Evolutionary conservation across 2,797 vertebrate species (phyloP), one percentile per base, ranked within the genome.

Genomic region (Amblyopsis hoosieri): DNA sequence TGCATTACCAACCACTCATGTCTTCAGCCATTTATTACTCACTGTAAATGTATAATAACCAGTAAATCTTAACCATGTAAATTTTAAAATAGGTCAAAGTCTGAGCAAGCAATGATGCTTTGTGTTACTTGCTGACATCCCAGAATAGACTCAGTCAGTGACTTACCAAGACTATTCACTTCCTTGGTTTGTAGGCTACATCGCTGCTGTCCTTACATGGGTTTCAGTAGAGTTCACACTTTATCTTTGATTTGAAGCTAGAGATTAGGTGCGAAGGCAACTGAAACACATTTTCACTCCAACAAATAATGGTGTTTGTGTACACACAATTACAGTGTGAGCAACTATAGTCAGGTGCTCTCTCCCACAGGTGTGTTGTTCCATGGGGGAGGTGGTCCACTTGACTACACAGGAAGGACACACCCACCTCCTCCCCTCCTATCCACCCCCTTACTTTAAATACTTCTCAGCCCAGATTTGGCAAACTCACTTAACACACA

Each of bases 381-480:
- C 85, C 81, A 81, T 82, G 82, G 83, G 74, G 82, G 37, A 90
- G 81, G 62, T 57, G 54, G 75, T 62, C 61, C 67, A 71, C 62
- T 74, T 72, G 64, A 59, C 64, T 19, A 51, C 63, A 72, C 54
- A 64, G 80, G 80, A 72, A 62, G 71, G 58, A 71, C 80, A 78
- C 83, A n/a, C 90, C 89, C 77, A 62, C 68, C 60, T 50, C 29
- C 29, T 12, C 63, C 12, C 11, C 58, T 67, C 53, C 37, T 54
- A 47, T 45, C 64, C 54, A 58, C 10, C 5, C 65, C n/a, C 31
- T 57, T 8, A 33, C 57, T 49, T 66, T 72, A 77, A 66, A 71
- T 66, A 64, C 54, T 76, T 72, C 69, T 51, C 23, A 62, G 60
- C 59, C 57, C 49, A 13, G 49, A 65, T 78, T 55, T 71, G 74